Evolutionary conservation across 2,113 vertebrate genomes (phyloP).

Genomic region (Gallinago undulata): DNA sequence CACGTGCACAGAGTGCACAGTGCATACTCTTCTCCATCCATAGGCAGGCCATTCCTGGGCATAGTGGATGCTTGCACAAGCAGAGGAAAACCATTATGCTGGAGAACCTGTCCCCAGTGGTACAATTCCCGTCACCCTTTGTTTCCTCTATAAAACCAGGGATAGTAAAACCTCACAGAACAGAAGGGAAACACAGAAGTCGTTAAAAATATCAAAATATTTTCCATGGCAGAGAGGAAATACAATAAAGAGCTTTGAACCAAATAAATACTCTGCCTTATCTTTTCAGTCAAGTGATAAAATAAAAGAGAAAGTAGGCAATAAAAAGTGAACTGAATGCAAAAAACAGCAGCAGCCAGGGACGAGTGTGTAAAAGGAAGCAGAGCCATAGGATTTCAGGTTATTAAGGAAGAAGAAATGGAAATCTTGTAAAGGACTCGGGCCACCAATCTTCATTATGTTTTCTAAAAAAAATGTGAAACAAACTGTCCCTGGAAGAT

Average conservation of each 20-base stretch:
- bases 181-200: background rate
- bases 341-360: background rate
- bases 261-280: background rate
- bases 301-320: background rate
- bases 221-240: background rate
- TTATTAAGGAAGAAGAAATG: background rate
- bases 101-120: background rate
- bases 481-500: background rate
- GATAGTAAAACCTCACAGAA: background rate
- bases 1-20: rapidly evolving
- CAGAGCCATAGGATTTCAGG: background rate
- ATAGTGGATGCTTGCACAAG: background rate
- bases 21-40: background rate
- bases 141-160: background rate
- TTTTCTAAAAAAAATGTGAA: background rate
- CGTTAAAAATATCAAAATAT: background rate
- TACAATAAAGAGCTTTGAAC: background rate
- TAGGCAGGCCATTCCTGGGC: rapidly evolving
- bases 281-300: background rate
- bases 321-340: background rate
- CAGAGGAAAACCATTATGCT: background rate
- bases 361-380: background rate
- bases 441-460: background rate
- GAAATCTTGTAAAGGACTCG: background rate
- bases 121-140: background rate